These are phyloP conservation scores for Acleris literana DNA, from an alignment of 2,888 invertebrate genomes.

Conservation along the genomic window DNA sequence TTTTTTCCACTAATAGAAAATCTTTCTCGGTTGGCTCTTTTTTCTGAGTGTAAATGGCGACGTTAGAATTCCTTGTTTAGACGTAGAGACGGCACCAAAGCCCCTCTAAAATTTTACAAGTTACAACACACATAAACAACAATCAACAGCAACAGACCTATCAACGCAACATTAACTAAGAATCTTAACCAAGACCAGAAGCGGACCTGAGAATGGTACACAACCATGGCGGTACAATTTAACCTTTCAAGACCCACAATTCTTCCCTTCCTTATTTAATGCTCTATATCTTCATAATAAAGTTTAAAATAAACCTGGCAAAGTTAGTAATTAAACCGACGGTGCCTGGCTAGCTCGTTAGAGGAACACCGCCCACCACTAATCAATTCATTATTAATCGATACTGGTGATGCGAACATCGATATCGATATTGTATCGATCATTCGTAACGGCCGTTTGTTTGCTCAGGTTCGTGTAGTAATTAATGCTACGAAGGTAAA, in stretches of 20 bases:
- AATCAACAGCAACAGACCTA: neutral
- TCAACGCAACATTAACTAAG: too few species aligned
- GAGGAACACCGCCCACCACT: conserved; percentile 32
- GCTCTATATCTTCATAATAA: neutral
- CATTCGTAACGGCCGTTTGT: conserved; percentile 32
- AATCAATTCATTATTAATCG: conserved; percentile 38
- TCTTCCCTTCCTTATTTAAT: neutral
- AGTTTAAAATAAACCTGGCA: conserved; percentile 7
- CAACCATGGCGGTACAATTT: conserved; percentile 27
- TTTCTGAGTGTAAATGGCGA: too few species aligned
- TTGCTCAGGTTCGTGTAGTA: conserved; percentile 31
- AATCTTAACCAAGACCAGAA: conserved; percentile 30
- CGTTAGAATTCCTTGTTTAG: too few species aligned
- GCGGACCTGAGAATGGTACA: conserved; percentile 23
- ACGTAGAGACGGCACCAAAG: too few species aligned
- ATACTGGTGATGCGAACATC: conserved; percentile 33
- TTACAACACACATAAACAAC: neutral
- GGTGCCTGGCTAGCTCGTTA: conserved; percentile 33
- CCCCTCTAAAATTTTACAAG: too few species aligned
- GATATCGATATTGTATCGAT: conserved; percentile 33
- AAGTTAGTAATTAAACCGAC: conserved; percentile 29
- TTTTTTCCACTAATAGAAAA: too few species aligned
- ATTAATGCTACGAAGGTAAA: conserved; percentile 21
- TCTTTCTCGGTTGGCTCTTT: too few species aligned
- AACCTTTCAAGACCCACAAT: conserved; percentile 20